Base-by-base conservation (phyloP, 2,888 invertebrate genomes). In the Argyresthia albistria region DNA sequence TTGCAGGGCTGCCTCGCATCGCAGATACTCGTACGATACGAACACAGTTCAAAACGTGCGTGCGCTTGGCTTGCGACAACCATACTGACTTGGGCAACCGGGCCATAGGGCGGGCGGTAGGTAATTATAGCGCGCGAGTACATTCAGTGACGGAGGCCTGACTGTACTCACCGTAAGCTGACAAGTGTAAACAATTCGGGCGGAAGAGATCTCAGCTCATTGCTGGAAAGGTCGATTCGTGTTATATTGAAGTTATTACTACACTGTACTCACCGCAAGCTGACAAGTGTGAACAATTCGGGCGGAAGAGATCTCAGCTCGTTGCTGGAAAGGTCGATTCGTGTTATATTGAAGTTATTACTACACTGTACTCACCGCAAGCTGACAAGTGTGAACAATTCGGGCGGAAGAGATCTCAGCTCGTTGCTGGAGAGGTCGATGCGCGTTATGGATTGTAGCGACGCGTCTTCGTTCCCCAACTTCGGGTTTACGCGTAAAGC, bases 391-490 rank as follows among this genome's bases (percentile, higher is more conserved):
- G 93, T 91, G 73, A 98, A 97, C 49, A 99, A 87, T 54, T 93
- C 92, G 0, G 92, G 79, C 0, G 99, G 99, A 60, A 99, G 76
- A 35, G 90, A 87, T 0, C 91, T 90, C 50, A 99, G 88, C 55
- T 93, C 92, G 79, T 99, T 99, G 70, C 93, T 93, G 8, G 98
- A 97, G 45, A 99, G 89, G 76, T 99, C 99, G 35, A 99, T 86
- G 43, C 98, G 89, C 0, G 99, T 99, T 55, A 99, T 93, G 0
- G 98, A 97, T 66, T 93, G 94, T n/a, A 97, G 81, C 0, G 95
- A 92, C 6, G 93, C 90, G 54, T 92, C 90, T 58, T 88, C 89
- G 51, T 93, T 90, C 60, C 92, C 91, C 35, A 98, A 80, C 64
- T 93, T 92, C 1, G 93, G 92, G 81, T 98, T 99, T 16, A 97